Evolutionary conservation across 2,888 invertebrate genomes (phyloP), one percentile per base, ranked within the genome.

Genomic region (Patella ulyssiponensis): DNA sequence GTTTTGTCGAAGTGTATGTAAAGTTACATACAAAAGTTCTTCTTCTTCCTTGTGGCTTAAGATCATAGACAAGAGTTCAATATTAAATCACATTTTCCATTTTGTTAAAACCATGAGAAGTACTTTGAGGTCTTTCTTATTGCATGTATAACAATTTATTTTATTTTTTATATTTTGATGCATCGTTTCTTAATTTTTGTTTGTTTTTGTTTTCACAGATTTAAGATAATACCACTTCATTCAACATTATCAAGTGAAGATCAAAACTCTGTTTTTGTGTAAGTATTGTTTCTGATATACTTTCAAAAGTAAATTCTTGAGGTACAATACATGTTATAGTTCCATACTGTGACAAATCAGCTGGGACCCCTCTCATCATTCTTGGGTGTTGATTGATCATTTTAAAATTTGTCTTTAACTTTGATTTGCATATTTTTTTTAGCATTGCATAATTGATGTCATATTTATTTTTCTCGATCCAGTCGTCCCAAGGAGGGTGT

Each of bases 191-290:
- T 73, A 12, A 20, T 23, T 56, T n/a, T 20, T n/a, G 23, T 14
- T 64, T 80, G 52, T 15, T 74, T 58, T 69, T 64, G 92, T 94
- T 87, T 94, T 92, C 84, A 44, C 44, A 90, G 94, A 51, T 89
- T 80, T 77, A 86, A 83, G 75, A 94, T 98, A 12, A 94, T 95
- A 88, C 95, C 97, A 0, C 91, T 98, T 69, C 98, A 98, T 92
- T 98, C 97, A 0, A 94, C 95, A 89, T 93, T 98, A 93, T 95
- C 97, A 0, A 95, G 96, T 0, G 92, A 94, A 15, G 95, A 96
- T 81, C 98, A 98, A 90, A 94, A 94, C 85, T 93, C 93, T 83
- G 95, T 96, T 86, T 98, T 98, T 88, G 91, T 94, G 75, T 90
- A 81, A 86, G 86, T 85, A 33, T 11, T 12, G 17, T 3, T n/a